A percentile compares a stretch with the other conserved stretches of the same genome.
Conservation (phyloP, 2,797 vertebrate species). For the Sebastes kiyomatsui region DNA sequence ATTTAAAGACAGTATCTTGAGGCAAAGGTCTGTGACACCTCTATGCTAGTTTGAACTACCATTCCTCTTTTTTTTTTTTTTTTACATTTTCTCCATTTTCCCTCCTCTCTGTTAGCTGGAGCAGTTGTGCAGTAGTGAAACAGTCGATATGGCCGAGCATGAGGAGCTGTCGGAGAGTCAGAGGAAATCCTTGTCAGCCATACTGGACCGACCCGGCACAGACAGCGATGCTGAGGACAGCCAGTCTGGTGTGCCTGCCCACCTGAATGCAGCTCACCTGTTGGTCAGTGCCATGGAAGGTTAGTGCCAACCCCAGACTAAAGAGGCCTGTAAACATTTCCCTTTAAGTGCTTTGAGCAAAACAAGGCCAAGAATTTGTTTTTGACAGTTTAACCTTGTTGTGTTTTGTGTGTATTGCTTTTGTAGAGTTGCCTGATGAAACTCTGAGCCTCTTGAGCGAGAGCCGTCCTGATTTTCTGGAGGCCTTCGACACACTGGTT, state of each 20-base stretch:
- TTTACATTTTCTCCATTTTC: not conserved
- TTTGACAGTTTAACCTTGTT: not conserved
- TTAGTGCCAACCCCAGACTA: constrained; percentile 53
- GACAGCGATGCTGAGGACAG: not conserved
- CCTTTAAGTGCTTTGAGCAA: not conserved
- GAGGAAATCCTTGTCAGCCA: not conserved
- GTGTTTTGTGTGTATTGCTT: not conserved
- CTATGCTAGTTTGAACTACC: not conserved
- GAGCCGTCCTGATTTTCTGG: constrained; percentile 81
- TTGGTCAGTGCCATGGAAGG: constrained; percentile 90
- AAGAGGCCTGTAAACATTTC: not conserved
- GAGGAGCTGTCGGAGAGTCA: constrained; percentile 26
- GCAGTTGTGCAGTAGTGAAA: constrained; percentile 66
- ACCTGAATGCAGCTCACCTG: constrained; percentile 79
- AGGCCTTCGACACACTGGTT: constrained; percentile 82
- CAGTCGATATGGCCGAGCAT: not conserved
- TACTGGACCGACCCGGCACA: not conserved
- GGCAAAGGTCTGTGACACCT: not conserved
- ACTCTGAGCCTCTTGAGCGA: constrained; percentile 80
- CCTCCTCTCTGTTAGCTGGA: constrained; percentile 76
- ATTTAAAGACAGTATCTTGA: not conserved
- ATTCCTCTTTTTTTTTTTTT: not conserved
- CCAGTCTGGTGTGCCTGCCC: constrained; percentile 7
- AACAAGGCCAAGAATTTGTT: not conserved
- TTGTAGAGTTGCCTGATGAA: constrained; percentile 85